These are phyloP conservation scores for Tretioscincus oriximinensis DNA, from an alignment of 2,113 vertebrate genomes.

Conservation along the genomic window DNA sequence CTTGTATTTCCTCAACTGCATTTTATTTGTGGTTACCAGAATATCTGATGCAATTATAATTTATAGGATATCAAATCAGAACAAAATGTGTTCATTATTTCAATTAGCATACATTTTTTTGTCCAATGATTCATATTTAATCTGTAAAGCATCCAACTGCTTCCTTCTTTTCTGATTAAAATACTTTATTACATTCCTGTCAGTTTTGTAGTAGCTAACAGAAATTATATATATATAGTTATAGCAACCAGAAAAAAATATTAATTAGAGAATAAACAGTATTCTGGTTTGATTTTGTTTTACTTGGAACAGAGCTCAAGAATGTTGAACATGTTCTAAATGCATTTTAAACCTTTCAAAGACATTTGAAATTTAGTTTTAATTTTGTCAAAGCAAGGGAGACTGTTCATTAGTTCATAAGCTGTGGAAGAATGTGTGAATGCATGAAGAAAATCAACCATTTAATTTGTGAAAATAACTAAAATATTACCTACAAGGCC, in stretches of 20 bases:
- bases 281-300: too few relatives aligned
- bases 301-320: too few relatives aligned
- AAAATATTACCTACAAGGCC: too few relatives aligned
- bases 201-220: constrained; percentile 5
- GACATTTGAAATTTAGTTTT: too few relatives aligned
- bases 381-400: too few relatives aligned
- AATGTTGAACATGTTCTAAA: too few relatives aligned
- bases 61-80: constrained; percentile 41
- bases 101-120: constrained; percentile 25
- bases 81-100: constrained; percentile 45
- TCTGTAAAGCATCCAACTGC: constrained; percentile 20
- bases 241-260: not conserved
- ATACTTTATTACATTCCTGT: constrained; percentile 11
- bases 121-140: constrained; percentile 24
- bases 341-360: too few relatives aligned
- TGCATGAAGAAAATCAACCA: too few relatives aligned
- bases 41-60: constrained; percentile 39
- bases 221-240: not conserved
- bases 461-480: too few relatives aligned
- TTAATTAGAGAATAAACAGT: not conserved
- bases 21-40: constrained; percentile 33
- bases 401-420: too few relatives aligned
- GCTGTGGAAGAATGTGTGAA: too few relatives aligned
- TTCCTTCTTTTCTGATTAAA: constrained; percentile 1
- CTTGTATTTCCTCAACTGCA: constrained; percentile 30